phyloP scores from a whole-genome alignment of 92 coral and sea anemone genomes.

The Bergia puertoricense region DNA sequence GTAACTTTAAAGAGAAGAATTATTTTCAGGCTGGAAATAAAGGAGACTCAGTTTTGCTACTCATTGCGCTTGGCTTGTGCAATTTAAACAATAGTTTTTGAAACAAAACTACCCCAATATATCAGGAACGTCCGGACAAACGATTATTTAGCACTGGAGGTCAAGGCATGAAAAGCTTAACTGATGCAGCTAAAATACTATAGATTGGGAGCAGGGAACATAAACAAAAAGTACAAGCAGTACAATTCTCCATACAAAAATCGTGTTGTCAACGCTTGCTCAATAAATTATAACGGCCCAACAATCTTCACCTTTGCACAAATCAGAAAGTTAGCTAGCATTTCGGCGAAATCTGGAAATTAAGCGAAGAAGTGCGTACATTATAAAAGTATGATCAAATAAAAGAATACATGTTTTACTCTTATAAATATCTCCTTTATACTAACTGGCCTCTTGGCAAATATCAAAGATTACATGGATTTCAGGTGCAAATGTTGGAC shows the following conservation, averaged over 20 bases:
- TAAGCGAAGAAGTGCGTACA: background rate
- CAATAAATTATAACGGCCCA: background rate
- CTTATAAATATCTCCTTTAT: constrained; percentile 8
- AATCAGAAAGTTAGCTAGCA: background rate
- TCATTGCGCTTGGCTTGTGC: too few relatives aligned
- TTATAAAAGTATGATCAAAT: background rate
- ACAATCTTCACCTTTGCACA: background rate
- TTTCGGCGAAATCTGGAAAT: background rate
- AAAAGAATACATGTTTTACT: background rate
- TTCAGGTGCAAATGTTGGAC: background rate
- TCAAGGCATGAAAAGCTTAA: too few relatives aligned
- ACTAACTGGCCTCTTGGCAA: background rate
- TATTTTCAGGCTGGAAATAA: background rate
- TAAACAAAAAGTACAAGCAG: too few relatives aligned
- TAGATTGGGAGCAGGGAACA: too few relatives aligned
- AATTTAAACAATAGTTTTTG: too few relatives aligned
- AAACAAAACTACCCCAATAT: too few relatives aligned
- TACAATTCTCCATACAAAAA: too few relatives aligned
- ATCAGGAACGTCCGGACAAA: too few relatives aligned
- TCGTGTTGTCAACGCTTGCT: too few relatives aligned
- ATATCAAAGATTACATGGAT: background rate
- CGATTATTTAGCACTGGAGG: too few relatives aligned
- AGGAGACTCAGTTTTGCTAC: background rate
- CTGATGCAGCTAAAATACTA: too few relatives aligned
- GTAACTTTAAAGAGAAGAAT: background rate